These are phyloP conservation scores for Leuciscus idus DNA, from an alignment of 2,113 vertebrate species.

Conservation along the genomic window DNA sequence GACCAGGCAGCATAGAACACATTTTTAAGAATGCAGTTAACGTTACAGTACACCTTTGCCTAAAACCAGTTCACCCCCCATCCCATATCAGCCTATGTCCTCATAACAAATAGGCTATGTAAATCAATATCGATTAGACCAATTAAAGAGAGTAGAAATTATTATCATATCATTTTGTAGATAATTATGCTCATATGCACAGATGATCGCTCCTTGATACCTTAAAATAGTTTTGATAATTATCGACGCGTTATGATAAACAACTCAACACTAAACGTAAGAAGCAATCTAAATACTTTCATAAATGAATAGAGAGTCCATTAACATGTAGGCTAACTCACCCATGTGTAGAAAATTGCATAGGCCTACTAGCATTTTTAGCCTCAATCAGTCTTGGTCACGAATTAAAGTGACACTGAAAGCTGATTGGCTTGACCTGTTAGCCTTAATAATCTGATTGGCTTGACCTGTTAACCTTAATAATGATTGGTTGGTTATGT, in stretches of 20 bases:
- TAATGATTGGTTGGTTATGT: neutral
- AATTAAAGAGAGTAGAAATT: too few relatives aligned
- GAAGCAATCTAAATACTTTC: neutral
- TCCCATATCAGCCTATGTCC: too few relatives aligned
- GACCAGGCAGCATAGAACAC: neutral
- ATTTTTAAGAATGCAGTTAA: neutral
- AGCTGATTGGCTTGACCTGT: neutral
- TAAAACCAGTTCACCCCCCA: neutral
- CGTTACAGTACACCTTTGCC: neutral
- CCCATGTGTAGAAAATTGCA: too few relatives aligned
- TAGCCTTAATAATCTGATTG: neutral
- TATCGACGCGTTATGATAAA: neutral
- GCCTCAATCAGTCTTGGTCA: neutral
- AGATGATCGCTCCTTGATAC: neutral
- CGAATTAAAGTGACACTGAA: neutral
- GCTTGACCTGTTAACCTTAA: neutral
- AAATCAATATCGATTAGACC: too few relatives aligned
- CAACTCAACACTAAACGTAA: neutral
- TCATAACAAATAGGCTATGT: too few relatives aligned
- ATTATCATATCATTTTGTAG: too few relatives aligned
- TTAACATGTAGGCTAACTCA: too few relatives aligned
- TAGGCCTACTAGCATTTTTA: neutral
- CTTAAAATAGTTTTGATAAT: neutral
- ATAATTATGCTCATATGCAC: neutral
- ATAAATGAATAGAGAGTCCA: neutral